A percentile compares a stretch with the other conserved stretches of the same genome.
Evolutionary conservation across 2,797 vertebrate genomes (phyloP).

Genomic region (Rhinatrema bivittatum): DNA sequence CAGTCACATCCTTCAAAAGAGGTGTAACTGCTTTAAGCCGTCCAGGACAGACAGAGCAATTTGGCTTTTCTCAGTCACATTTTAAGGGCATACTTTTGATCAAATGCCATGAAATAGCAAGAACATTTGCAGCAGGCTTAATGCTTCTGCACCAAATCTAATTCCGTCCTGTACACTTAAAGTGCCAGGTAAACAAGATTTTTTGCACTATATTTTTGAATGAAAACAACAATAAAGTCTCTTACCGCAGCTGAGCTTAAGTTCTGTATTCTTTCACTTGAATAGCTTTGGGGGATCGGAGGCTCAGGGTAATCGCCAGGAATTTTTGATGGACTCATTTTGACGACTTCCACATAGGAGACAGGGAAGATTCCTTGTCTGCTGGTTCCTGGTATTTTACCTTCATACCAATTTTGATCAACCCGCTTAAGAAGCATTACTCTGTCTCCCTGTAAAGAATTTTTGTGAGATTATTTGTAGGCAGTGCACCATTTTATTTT

Average conservation of each 20-base stretch:
- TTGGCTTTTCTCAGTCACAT: no score
- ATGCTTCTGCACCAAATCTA: no score
- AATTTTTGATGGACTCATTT: conserved; percentile 73
- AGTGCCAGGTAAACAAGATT: no score
- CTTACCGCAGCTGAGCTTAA: conserved; percentile 76
- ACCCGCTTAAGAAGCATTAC: conserved; percentile 86
- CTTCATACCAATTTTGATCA: conserved; percentile 97
- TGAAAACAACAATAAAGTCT: neutral
- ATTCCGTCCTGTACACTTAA: no score
- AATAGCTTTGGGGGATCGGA: conserved; percentile 64
- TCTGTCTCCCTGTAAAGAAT: conserved; percentile 77
- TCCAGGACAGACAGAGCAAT: no score
- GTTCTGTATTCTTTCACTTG: conserved; percentile 69
- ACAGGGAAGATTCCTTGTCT: conserved; percentile 97
- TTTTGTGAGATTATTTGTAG: conserved; percentile 28
- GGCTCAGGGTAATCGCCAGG: conserved; percentile 66
- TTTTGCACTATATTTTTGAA: no score
- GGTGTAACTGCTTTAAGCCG: no score
- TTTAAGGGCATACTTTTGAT: no score
- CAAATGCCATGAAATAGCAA: no score
- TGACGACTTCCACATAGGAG: conserved; percentile 87
- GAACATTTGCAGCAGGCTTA: no score
- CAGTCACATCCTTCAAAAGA: no score
- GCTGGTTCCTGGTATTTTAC: conserved; percentile 82
- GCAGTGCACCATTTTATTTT: neutral